Conservation (phyloP, 2,113 vertebrate species). For the Loxodonta africana region DNA sequence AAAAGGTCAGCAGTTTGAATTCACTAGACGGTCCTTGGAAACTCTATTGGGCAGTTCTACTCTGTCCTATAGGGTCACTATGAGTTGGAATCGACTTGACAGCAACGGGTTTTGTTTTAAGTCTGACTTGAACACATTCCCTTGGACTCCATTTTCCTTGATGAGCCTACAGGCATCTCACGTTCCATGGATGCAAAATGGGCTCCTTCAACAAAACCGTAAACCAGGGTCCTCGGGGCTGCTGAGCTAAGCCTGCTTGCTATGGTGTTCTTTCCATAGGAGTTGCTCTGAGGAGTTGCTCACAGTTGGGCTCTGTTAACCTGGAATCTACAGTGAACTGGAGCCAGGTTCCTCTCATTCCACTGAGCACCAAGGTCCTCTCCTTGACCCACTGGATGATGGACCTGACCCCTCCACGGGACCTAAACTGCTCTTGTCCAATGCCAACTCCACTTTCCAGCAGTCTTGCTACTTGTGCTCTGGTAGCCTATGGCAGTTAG, state of each 20-base stretch:
- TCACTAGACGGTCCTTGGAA: too few species aligned
- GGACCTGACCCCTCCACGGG: not conserved
- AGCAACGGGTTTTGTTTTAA: not conserved
- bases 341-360: not conserved
- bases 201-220: not conserved
- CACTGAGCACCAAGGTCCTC: not conserved
- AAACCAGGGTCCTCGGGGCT: not conserved
- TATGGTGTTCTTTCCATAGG: not conserved
- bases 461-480: too few species aligned
- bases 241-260: not conserved
- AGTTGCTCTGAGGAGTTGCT: not conserved
- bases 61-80: too few species aligned
- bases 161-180: not conserved
- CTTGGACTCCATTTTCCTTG: accelerated
- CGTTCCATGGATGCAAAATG: not conserved
- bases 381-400: not conserved
- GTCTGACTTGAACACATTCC: not conserved
- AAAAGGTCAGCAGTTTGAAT: too few species aligned
- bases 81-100: too few species aligned
- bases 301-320: not conserved
- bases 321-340: not conserved
- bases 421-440: not conserved
- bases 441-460: not conserved
- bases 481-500: not conserved
- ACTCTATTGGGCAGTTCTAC: too few species aligned